Base-by-base conservation (phyloP, 2,888 invertebrate genomes). In the Philhelius pedissequus region DNA sequence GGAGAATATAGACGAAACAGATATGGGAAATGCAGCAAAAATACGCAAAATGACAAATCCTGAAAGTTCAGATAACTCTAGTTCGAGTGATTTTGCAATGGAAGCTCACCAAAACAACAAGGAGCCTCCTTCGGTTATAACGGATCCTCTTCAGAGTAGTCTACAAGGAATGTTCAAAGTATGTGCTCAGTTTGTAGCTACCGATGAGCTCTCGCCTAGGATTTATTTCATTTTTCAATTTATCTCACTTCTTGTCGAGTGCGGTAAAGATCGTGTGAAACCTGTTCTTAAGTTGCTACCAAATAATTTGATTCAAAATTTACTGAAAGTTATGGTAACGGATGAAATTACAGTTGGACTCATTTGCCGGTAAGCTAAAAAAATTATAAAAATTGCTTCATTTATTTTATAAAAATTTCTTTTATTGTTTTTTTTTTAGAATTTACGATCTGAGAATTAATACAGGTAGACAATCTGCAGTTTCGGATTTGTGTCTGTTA, bases 401-500 rank as follows among this genome's bases (percentile, higher is more conserved):
- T 22, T 5, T 1, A 25, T 1, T 8, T 32, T 18, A 32, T n/a
- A 25, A 18, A 25, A 18, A 13, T 15, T 8, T 40, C 11, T 43
- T 60, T 43, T 9, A 3, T 5, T 38, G n/a, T 69, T 75, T 30
- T 56, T 4, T 6, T 87, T 92, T 20, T 60, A 90, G 92, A 71
- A 88, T 92, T 81, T 96, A 98, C 90, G 97, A 97, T 91, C 93
- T 97, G 58, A 93, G 94, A 62, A 94, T 95, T 20, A 91, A 94
- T 20, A 93, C 94, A 69, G 97, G 98, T 1, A 93, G 97, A 73
- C 96, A 96, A 89, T 95, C 96, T 76, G 97, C 97, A 69, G 97
- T 97, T 0, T 94, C 97, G 88, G 97, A 97, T 91, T 92, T 98
- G 77, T 97, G 97, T 90, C 94, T 97, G 88, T 93, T 97, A 88